These are phyloP conservation scores for Pantherophis alleghaniensis DNA, from an alignment of 2,797 vertebrate species.

Conservation along the genomic window DNA sequence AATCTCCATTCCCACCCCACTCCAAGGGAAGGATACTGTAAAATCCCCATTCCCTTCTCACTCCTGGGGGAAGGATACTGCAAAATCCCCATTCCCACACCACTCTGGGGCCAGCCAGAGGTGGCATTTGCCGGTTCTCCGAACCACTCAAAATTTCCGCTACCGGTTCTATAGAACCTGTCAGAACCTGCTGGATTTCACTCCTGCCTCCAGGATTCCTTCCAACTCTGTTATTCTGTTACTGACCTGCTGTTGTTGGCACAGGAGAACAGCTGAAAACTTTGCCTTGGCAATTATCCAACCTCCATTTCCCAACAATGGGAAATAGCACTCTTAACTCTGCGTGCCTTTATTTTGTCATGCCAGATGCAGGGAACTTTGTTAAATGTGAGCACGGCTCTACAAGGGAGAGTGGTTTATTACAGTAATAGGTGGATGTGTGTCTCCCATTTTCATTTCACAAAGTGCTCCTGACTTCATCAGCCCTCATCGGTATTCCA, in stretches of 20 bases:
- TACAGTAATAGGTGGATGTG: not conserved
- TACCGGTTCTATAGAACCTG: too few relatives aligned
- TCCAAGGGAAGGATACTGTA: too few relatives aligned
- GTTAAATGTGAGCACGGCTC: rapidly evolving
- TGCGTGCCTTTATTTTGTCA: not conserved
- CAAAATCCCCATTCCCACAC: too few relatives aligned
- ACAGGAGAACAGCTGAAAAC: not conserved
- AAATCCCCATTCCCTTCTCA: too few relatives aligned
- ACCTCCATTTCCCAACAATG: not conserved
- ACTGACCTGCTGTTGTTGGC: not conserved
- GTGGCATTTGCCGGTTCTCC: too few relatives aligned
- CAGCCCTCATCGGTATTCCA: conserved; percentile 1
- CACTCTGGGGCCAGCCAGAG: too few relatives aligned
- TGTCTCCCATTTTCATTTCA: not conserved
- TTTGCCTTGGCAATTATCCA: not conserved
- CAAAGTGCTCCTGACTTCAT: not conserved
- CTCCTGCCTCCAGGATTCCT: not conserved
- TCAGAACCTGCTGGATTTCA: too few relatives aligned
- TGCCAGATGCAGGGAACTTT: not conserved
- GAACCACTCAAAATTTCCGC: too few relatives aligned
- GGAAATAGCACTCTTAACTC: not conserved
- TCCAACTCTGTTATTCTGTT: not conserved
- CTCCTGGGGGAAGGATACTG: too few relatives aligned
- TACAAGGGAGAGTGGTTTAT: not conserved
- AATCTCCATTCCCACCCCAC: too few relatives aligned